A percentile compares a stretch with the other conserved stretches of the same genome.
Conservation (phyloP, 2,888 invertebrate species). For the Theodoxus fluviatilis region DNA sequence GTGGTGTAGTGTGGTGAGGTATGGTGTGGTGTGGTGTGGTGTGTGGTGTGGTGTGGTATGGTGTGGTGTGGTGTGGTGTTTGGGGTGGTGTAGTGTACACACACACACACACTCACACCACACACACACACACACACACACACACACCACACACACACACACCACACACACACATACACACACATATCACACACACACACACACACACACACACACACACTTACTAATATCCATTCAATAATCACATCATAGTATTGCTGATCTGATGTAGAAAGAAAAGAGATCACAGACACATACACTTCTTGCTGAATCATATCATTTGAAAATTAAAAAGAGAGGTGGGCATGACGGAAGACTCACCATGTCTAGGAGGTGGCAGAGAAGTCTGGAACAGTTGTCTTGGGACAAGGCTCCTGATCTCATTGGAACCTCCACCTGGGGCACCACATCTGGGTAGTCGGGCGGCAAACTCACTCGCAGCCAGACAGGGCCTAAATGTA, state of each 20-base stretch:
- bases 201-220: too few species aligned
- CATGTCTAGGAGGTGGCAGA: constrained; percentile 31
- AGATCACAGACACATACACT: background rate
- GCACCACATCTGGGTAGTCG: constrained; percentile 35
- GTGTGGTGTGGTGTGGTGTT: too few species aligned
- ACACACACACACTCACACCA: too few species aligned
- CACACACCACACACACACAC: too few species aligned
- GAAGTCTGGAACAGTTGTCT: constrained; percentile 26
- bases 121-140: too few species aligned
- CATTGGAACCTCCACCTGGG: constrained; percentile 39
- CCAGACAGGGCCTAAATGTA: constrained; percentile 37
- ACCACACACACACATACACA: too few species aligned
- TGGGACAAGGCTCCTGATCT: constrained; percentile 32
- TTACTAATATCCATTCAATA: background rate
- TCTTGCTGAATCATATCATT: constrained; percentile 24
- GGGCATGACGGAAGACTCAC: constrained; percentile 26
- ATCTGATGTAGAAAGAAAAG: constrained; percentile 24
- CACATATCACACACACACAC: too few species aligned
- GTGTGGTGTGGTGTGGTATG: too few species aligned
- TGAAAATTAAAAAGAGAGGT: constrained; percentile 5
- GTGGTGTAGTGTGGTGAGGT: too few species aligned
- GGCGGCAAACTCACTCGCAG: constrained; percentile 36
- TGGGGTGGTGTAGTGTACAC: too few species aligned
- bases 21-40: too few species aligned
- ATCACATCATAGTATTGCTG: background rate